Base-by-base conservation (phyloP, 2,113 vertebrate genomes). In the Microcebus murinus region DNA sequence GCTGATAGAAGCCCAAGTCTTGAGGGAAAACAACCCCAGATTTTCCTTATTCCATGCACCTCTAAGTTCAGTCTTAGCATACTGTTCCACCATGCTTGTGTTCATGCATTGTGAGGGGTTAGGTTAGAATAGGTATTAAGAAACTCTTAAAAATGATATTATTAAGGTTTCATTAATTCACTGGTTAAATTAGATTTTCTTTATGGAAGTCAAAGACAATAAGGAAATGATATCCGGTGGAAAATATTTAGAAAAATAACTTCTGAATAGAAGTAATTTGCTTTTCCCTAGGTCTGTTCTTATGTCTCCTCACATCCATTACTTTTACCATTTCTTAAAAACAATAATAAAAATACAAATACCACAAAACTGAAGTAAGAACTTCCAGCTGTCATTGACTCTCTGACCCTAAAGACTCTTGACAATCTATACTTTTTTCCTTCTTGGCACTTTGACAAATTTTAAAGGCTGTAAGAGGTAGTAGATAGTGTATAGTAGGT, bases 231-330 rank as follows among this genome's bases (percentile, higher is more conserved):
- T 55, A 55, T 12, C 39, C 25, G 34, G 34, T 59, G 21, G 34
- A 87, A 77, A 84, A 39, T 17, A 76, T 39, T 92, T 83, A 61
- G 39, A 76, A 87, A 91, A 95, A 71, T 83, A 61, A 71, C n/a
- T 80, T 88, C 39, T 92, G 34, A 85, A 7, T 65, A 71, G 48
- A 84, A n/a, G 13, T 65, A 20, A 80, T 90, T 82, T 70, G 25
- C 59, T 63, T 95, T 74, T 80, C 20, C 76, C 8, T n/a, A 31
- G 17, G 34, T 95, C 31, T 88, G 42, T 82, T 71, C n/a, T 14
- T 80, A 12, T 90, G 25, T 73, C 18, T 57, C 39, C 27, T 8
- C n/a, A 55, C 23, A 6, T 70, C 36, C 57, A 27, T 80, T 86
- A 71, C 18, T 25, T 8, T 45, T 63, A 52, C 29, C 11, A 61